Evolutionary conservation across 2,113 vertebrate species (phyloP).

Genomic region (Notiomystis cincta): DNA sequence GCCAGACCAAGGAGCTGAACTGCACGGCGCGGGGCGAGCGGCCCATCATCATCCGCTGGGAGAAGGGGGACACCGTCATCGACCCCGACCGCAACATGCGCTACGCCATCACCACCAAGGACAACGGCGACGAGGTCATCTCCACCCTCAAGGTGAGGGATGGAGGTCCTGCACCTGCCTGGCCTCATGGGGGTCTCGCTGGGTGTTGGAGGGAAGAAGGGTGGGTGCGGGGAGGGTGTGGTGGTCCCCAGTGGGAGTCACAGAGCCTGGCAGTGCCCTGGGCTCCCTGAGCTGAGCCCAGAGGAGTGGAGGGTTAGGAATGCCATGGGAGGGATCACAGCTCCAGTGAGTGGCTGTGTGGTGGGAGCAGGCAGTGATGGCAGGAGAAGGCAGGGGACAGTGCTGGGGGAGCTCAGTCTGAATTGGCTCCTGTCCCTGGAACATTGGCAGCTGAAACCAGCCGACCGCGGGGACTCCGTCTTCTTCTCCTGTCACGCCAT

Average conservation of each 20-base stretch:
- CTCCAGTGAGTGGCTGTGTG: neutral
- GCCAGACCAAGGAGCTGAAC: conserved; percentile 93
- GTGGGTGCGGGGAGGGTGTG: fast-evolving
- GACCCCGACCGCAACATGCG: conserved; percentile 92
- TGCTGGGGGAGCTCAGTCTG: neutral
- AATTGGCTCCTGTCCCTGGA: neutral
- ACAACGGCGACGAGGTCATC: conserved; percentile 93
- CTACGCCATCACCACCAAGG: conserved; percentile 92
- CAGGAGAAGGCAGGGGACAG: fast-evolving
- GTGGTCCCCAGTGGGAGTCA: fast-evolving
- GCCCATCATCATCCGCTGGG: conserved; percentile 99
- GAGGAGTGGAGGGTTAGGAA: fast-evolving
- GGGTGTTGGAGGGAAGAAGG: neutral
- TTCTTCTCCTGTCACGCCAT: conserved; percentile 99
- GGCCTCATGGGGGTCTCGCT: fast-evolving
- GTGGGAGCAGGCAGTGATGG: neutral
- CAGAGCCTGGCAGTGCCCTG: fast-evolving
- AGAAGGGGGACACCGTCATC: conserved; percentile 95
- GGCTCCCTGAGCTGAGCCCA: neutral
- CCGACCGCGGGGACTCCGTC: conserved; percentile 94
- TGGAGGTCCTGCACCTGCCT: fast-evolving
- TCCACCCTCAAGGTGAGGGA: conserved; percentile 90
- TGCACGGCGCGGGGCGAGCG: conserved; percentile 94
- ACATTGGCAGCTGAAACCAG: conserved; percentile 86
- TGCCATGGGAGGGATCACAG: fast-evolving